Conservation (phyloP, 2,797 vertebrate species). For the Mormyrops attenuatus region DNA sequence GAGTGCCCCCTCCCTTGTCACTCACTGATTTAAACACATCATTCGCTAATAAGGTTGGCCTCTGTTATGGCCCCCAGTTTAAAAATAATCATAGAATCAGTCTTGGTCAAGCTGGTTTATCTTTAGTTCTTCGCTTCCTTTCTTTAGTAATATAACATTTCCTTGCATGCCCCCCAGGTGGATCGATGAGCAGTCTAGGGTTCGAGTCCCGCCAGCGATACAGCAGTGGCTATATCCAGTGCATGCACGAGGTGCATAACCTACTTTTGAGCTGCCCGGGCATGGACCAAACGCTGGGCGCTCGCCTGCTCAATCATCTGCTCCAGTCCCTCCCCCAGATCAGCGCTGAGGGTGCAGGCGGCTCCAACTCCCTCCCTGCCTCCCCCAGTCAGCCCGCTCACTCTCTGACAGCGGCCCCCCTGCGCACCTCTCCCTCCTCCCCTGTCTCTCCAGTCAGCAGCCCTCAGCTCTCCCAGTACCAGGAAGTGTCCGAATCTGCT, state of each 20-base stretch:
- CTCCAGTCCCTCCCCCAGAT: conserved; percentile 48
- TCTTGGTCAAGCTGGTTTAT: background rate
- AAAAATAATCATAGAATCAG: background rate
- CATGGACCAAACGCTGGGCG: conserved; percentile 51
- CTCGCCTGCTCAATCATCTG: conserved; percentile 51
- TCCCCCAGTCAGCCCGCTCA: conserved; percentile 34
- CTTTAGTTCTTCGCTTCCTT: background rate
- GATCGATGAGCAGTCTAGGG: conserved; percentile 26
- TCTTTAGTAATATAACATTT: background rate
- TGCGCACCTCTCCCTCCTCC: conserved; percentile 21
- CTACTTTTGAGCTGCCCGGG: conserved; percentile 49
- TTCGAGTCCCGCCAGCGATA: conserved; percentile 51
- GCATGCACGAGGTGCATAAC: conserved; percentile 56
- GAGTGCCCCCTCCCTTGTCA: background rate
- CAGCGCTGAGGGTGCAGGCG: conserved; percentile 20
- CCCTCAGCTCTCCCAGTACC: conserved; percentile 22
- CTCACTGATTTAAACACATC: background rate
- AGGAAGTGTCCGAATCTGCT: conserved; percentile 16
- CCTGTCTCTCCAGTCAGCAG: conserved; percentile 27
- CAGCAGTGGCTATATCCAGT: conserved; percentile 53
- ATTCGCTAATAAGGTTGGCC: background rate
- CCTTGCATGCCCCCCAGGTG: background rate
- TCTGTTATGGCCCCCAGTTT: background rate
- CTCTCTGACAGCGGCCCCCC: conserved; percentile 21
- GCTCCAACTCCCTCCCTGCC: conserved; percentile 23